phyloP scores from a whole-genome alignment of 2,797 vertebrate species.

The Poeciliopsis gracilis region DNA sequence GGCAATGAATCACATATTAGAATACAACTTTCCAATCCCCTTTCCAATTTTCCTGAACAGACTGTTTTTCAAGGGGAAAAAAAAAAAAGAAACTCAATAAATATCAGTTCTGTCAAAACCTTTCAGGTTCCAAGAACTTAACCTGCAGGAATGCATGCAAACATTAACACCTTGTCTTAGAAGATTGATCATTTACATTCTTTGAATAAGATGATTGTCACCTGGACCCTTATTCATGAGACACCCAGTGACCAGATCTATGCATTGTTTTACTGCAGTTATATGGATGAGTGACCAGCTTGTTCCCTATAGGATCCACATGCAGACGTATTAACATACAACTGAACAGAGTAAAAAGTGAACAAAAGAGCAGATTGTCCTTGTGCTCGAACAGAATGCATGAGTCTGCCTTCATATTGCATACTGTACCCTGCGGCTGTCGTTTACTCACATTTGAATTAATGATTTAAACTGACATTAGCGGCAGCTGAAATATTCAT shows the following conservation, averaged over 20 bases:
- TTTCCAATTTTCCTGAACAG: not conserved
- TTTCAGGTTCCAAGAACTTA: not conserved
- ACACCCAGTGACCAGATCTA: slow-evolving; percentile 27
- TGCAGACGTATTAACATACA: slow-evolving; percentile 43
- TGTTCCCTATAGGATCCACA: slow-evolving; percentile 15
- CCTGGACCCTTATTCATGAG: slow-evolving; percentile 18
- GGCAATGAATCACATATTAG: not conserved
- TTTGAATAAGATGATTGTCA: slow-evolving; percentile 9
- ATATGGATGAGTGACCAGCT: slow-evolving; percentile 44
- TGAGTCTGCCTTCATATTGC: slow-evolving; percentile 21
- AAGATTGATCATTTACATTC: slow-evolving; percentile 26
- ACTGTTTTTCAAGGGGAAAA: not conserved
- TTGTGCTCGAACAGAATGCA: not conserved
- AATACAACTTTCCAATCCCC: not conserved
- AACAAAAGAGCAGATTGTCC: slow-evolving; percentile 6
- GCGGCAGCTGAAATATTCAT: slow-evolving; percentile 14
- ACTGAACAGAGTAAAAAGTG: slow-evolving; percentile 45
- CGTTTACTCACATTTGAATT: slow-evolving; percentile 38
- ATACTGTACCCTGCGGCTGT: slow-evolving; percentile 6
- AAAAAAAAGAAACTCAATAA: not conserved
- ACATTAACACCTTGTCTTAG: slow-evolving; percentile 41
- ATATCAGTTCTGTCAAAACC: not conserved
- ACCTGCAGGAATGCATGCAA: slow-evolving; percentile 23
- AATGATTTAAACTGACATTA: slow-evolving; percentile 38
- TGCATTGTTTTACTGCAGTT: slow-evolving; percentile 27